Evolutionary conservation across 2,797 vertebrate genomes (phyloP).

Genomic region (Adrianichthys oophorus): DNA sequence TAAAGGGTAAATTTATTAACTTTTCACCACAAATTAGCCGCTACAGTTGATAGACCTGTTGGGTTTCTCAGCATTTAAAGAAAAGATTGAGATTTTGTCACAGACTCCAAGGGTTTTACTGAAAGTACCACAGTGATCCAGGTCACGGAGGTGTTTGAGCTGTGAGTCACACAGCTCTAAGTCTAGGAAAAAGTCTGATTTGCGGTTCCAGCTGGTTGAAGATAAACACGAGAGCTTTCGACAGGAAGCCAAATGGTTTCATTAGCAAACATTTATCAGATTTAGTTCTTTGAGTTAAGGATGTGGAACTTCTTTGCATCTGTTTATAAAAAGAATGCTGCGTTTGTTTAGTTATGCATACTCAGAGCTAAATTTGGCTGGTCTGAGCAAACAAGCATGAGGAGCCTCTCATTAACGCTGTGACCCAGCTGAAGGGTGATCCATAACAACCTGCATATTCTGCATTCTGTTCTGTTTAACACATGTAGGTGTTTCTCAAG

Average conservation of each 20-base stretch:
- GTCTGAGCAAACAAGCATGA: neutral
- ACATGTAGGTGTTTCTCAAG: slow-evolving; percentile 79
- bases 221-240: neutral
- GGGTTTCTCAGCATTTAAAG: too few species aligned
- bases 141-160: neutral
- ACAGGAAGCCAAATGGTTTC: slow-evolving; percentile 10
- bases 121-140: neutral
- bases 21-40: too few species aligned
- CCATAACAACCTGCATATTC: slow-evolving; percentile 3
- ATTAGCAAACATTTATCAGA: slow-evolving; percentile 17
- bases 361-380: neutral
- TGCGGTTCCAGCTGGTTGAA: too few species aligned
- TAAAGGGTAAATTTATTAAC: too few species aligned
- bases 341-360: neutral
- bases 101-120: neutral
- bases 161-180: neutral
- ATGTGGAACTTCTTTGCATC: neutral
- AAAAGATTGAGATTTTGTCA: too few species aligned
- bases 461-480: neutral
- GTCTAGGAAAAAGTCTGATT: neutral
- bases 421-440: neutral
- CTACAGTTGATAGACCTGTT: too few species aligned
- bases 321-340: neutral
- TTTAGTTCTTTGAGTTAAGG: slow-evolving; percentile 8
- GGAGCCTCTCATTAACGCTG: neutral